Evolutionary conservation across 1,140 invertebrate species (phyloP).

Genomic region (Harlomillsia oculata): DNA sequence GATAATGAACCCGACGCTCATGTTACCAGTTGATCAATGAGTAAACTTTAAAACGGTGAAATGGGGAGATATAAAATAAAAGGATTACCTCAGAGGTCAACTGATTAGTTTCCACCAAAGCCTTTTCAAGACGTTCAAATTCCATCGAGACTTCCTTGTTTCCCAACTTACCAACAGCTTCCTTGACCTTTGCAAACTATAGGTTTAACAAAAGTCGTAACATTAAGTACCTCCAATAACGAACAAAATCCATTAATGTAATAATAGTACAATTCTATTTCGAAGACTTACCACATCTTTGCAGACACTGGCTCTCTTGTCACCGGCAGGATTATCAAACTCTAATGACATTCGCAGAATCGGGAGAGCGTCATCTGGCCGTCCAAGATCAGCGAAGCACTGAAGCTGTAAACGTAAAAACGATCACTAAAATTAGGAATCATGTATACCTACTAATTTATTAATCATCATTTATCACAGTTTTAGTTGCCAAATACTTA

Average conservation of each 20-base stretch:
- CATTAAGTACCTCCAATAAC: no score
- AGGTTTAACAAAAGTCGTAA: neutral
- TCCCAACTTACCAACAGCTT: constrained; percentile 37
- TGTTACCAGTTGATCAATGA: no score
- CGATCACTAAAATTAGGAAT: constrained; percentile 12
- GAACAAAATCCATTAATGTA: neutral
- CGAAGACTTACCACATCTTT: constrained; percentile 42
- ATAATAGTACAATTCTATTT: neutral
- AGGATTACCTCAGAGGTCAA: constrained; percentile 40
- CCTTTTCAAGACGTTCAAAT: constrained; percentile 41
- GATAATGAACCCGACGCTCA: neutral
- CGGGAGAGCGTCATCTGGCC: constrained; percentile 54
- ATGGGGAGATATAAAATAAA: constrained; percentile 6
- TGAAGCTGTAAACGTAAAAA: constrained; percentile 42
- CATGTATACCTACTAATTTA: neutral
- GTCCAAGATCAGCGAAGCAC: constrained; percentile 50
- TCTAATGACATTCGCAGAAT: constrained; percentile 51
- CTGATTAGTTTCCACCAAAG: constrained; percentile 41
- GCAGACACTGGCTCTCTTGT: constrained; percentile 44
- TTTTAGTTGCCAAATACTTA: constrained; percentile 35
- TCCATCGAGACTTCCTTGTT: constrained; percentile 41
- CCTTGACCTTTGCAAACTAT: constrained; percentile 43
- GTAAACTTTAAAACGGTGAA: no score
- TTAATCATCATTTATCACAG: neutral
- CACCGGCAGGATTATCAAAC: constrained; percentile 43